phyloP scores from a whole-genome alignment of 2,888 invertebrate species.

The Meandrusa payeni region DNA sequence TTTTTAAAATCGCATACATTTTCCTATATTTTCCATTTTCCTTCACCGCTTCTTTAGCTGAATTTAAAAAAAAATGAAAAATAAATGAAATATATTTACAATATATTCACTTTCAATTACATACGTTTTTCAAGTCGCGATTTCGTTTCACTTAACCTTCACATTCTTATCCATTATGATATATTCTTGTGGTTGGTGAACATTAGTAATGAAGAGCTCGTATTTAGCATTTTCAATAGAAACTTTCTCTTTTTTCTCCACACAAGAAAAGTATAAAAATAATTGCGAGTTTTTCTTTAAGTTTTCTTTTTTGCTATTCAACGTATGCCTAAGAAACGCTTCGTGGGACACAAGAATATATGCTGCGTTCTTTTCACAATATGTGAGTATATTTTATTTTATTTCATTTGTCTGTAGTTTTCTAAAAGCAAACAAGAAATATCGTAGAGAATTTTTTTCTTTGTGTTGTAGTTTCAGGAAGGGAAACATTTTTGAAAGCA shows the following conservation, averaged over 20 bases:
- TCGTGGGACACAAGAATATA: constrained; percentile 22
- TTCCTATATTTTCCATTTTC: too few relatives aligned
- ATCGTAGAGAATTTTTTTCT: constrained; percentile 6
- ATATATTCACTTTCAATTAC: too few relatives aligned
- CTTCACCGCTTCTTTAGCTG: too few relatives aligned
- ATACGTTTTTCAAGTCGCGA: too few relatives aligned
- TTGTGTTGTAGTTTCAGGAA: constrained; percentile 1
- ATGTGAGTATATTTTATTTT: constrained; percentile 23
- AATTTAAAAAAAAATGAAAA: too few relatives aligned
- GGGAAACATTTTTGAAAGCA: constrained; percentile 1
- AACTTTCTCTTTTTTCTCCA: constrained; percentile 12
- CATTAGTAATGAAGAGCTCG: constrained; percentile 12
- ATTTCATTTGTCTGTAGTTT: constrained; percentile 21
- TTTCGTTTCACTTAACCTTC: background rate
- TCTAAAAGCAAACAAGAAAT: constrained; percentile 17
- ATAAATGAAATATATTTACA: too few relatives aligned
- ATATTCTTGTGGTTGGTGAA: constrained; percentile 11
- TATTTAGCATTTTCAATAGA: constrained; percentile 20
- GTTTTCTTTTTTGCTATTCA: constrained; percentile 18
- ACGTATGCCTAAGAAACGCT: constrained; percentile 23
- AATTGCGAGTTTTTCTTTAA: constrained; percentile 21
- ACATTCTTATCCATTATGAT: constrained; percentile 8
- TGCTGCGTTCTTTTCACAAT: constrained; percentile 22
- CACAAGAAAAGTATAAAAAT: constrained; percentile 21
- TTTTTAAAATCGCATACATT: too few relatives aligned